A percentile compares a stretch with the other conserved stretches of the same genome.
Evolutionary conservation across 2,797 vertebrate genomes (phyloP).

Genomic region (Parauchenoglanis ngamensis): DNA sequence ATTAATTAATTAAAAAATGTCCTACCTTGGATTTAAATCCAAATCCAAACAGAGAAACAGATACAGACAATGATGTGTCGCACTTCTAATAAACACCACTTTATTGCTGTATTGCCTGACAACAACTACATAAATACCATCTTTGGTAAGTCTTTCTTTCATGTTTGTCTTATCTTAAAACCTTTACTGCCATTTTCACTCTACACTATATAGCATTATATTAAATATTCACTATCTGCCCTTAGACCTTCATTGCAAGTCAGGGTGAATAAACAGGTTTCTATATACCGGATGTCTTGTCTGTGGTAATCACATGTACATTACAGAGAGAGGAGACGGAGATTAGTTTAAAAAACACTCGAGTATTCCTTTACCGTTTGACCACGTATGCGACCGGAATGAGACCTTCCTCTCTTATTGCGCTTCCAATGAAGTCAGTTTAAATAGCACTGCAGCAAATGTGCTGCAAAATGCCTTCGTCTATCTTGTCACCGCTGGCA

Average conservation of each 20-base stretch:
- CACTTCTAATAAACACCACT: background rate
- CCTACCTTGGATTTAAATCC: background rate
- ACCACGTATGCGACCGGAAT: background rate
- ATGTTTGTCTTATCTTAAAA: background rate
- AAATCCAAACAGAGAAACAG: background rate
- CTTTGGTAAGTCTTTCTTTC: background rate
- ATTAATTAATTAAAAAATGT: background rate
- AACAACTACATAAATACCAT: background rate
- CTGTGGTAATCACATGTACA: background rate
- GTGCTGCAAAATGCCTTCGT: conserved; percentile 11
- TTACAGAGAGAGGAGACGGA: background rate
- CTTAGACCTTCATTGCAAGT: background rate
- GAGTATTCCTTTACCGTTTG: conserved; percentile 22
- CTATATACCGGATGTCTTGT: background rate
- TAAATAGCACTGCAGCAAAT: conserved; percentile 10
- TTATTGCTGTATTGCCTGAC: background rate
- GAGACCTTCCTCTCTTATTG: conserved; percentile 8
- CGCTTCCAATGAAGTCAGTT: background rate
- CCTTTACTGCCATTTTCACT: conserved; percentile 17
- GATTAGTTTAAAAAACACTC: background rate
- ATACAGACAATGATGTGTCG: background rate
- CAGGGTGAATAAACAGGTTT: background rate
- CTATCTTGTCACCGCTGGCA: conserved; percentile 39
- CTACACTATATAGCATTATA: background rate
- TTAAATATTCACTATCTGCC: background rate